Percentiles rank a stretch among this genome's conserved stretches.
phyloP scores from a whole-genome alignment of 2,888 invertebrate genomes.

The Cylindroiulus punctatus region DNA sequence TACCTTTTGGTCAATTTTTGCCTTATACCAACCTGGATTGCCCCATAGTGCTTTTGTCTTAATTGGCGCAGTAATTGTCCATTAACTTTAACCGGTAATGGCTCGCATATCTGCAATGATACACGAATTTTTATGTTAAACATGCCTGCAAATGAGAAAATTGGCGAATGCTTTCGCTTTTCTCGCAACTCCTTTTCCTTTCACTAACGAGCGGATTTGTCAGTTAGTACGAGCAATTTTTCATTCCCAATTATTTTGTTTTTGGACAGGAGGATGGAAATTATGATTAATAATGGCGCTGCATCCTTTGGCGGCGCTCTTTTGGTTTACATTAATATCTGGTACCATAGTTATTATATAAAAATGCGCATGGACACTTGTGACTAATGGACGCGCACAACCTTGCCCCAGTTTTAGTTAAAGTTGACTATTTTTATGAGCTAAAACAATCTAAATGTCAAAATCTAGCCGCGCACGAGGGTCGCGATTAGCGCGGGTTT shows the following conservation, averaged over 20 bases:
- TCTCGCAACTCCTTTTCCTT: neutral
- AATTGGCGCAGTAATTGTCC: neutral
- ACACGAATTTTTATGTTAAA: too few species aligned
- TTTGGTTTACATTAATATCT: conserved; percentile 1
- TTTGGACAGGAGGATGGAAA: neutral
- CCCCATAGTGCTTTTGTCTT: neutral
- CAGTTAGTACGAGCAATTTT: neutral
- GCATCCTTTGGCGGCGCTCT: neutral
- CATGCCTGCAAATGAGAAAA: too few species aligned
- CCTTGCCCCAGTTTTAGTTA: neutral
- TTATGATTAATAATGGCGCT: neutral
- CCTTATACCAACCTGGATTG: too few species aligned
- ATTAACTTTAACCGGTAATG: neutral
- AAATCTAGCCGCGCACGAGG: neutral
- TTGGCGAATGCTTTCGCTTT: too few species aligned
- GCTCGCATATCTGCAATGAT: too few species aligned
- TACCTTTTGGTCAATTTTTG: too few species aligned
- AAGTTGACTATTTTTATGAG: neutral
- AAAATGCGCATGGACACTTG: neutral
- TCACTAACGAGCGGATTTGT: conserved; percentile 18
- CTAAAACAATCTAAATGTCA: neutral
- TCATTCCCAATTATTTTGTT: conserved; percentile 10
- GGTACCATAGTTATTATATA: neutral
- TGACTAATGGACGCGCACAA: conserved; percentile 3
- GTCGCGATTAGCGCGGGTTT: conserved; percentile 6